Evolutionary conservation across 2,797 vertebrate species (phyloP), one percentile per base, ranked within the genome.

Genomic region (Hyperoplus immaculatus): DNA sequence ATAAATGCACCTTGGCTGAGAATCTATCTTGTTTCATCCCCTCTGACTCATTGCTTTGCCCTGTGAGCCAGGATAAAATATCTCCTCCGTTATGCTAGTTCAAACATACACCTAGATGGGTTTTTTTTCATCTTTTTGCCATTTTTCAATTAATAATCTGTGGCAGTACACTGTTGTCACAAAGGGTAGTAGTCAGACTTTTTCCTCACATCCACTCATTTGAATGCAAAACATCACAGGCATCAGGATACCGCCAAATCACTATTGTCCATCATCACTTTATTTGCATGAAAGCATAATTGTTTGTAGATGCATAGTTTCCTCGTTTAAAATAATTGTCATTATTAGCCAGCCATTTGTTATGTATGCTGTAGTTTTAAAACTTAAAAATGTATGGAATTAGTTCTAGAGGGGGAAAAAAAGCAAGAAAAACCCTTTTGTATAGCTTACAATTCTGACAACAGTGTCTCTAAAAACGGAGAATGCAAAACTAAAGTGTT

Each of bases 31-130:
- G 60, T 89, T 85, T 79, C 76, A 78, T 83, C 59, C 29, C 65
- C 80, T 85, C 58, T 15, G 78, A 90, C 74, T 81, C 82, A 46
- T 77, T 62, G 78, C 73, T 61, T 81, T 79, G 76, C 69, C 79
- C 83, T 65, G 62, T 81, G 84, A 92, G 82, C 85, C 62, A 16
- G 76, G 87, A 82, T 88, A 84, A 90, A 91, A 87, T 87, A 88
- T 88, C 68, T 87, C 58, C 77, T 63, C 77, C n/a, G 57, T 85
- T 89, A 77, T 82, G 69, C 70, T 51, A 60, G 42, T 82, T 80
- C 77, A 79, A 77, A 78, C 83, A 72, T 63, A 61, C 71, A 56
- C 69, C 60, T 57, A n/a, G 36, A 69, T 38, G 77, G 47, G 57
- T 51, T 78, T 81, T 87, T 81, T 88, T 78, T 84, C 85, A 86